A percentile compares a stretch with the other conserved stretches of the same genome.
Conservation (phyloP, 2,888 invertebrate genomes). For the Aphidoletes aphidimyza region DNA sequence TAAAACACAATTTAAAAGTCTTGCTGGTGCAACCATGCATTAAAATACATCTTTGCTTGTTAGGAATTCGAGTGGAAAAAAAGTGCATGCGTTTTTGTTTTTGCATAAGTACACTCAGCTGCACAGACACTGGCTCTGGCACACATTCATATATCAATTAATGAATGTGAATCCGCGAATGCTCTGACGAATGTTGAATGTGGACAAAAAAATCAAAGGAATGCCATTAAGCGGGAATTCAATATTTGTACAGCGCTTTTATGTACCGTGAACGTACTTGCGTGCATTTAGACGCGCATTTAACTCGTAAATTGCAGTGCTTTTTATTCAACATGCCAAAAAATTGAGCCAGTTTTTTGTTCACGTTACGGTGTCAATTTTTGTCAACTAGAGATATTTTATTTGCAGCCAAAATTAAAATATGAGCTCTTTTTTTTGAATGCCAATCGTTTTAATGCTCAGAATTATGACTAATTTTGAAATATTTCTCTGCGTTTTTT, state of each 20-base stretch:
- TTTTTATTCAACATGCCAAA: too few relatives aligned
- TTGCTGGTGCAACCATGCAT: neutral
- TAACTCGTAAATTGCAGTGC: neutral
- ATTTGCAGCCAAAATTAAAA: neutral
- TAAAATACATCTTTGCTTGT: conserved; percentile 19
- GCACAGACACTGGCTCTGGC: too few relatives aligned
- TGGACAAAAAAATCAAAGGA: conserved; percentile 31
- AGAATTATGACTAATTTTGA: conserved; percentile 15
- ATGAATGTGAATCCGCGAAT: too few relatives aligned
- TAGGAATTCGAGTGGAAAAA: conserved; percentile 1
- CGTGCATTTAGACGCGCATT: conserved; percentile 19
- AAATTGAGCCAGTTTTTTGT: too few relatives aligned
- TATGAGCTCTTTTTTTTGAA: neutral
- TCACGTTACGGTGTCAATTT: too few relatives aligned
- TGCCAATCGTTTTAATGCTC: neutral
- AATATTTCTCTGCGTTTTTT: conserved; percentile 1
- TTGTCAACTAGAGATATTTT: neutral
- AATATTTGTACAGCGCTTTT: conserved; percentile 24
- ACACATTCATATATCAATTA: neutral
- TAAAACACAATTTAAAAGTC: conserved; percentile 37
- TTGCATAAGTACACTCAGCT: too few relatives aligned
- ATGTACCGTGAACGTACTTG: neutral
- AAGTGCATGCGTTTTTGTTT: neutral
- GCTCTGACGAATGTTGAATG: neutral
- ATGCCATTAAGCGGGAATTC: conserved; percentile 18